Evolutionary conservation across 2,797 vertebrate species (phyloP).

Genomic region (Acanthornis magna): DNA sequence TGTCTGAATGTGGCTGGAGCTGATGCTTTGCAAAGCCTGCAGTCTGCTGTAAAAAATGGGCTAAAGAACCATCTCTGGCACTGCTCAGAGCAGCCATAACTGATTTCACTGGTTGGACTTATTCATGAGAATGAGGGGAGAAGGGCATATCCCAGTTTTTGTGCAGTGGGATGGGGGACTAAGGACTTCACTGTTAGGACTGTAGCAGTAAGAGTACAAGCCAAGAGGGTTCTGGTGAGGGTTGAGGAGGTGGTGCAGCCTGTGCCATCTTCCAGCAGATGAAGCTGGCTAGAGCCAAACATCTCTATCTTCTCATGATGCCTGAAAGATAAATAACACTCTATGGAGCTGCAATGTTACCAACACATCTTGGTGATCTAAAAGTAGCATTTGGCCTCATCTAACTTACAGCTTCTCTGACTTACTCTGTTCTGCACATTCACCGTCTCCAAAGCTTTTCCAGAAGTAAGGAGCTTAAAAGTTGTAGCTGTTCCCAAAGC

Average conservation of each 20-base stretch:
- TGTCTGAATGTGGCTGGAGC: not conserved
- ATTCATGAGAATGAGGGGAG: not conserved
- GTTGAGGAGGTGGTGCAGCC: not conserved
- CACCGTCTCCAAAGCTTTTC: not conserved
- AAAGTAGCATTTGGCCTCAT: not conserved
- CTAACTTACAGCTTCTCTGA: not conserved
- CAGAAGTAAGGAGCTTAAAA: not conserved
- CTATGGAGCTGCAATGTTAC: not conserved
- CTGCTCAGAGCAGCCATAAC: not conserved
- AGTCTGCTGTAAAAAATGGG: not conserved
- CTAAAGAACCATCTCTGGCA: not conserved
- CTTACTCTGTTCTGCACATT: not conserved
- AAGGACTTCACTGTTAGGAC: not conserved
- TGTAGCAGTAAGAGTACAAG: not conserved
- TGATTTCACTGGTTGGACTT: not conserved
- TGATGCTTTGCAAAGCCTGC: not conserved
- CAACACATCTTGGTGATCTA: not conserved
- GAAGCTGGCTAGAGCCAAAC: not conserved
- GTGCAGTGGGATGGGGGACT: not conserved
- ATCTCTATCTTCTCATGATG: not conserved
- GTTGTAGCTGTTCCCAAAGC: constrained; percentile 9
- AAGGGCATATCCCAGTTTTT: not conserved
- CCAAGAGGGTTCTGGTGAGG: not conserved
- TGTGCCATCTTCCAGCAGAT: not conserved
- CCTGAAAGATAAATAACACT: not conserved